Evolutionary conservation across 53 echinoderm and acorn worm genomes (phyloP).

Genomic region (Crossaster papposus): DNA sequence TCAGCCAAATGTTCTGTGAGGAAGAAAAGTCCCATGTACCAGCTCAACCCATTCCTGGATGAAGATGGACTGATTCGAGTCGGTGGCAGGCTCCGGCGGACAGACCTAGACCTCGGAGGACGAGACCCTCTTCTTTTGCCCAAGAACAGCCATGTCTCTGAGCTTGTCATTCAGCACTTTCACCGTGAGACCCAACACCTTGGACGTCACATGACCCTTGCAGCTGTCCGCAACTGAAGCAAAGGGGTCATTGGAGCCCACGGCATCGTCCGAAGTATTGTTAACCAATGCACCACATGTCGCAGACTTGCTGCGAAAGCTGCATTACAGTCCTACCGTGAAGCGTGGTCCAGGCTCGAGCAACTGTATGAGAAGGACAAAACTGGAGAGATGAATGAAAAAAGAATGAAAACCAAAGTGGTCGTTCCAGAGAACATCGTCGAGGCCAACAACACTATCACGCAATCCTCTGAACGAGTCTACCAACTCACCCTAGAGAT

Average conservation of each 20-base stretch:
- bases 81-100: slow-evolving; percentile 50
- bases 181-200: neutral
- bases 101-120: slow-evolving; percentile 50
- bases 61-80: slow-evolving; percentile 53
- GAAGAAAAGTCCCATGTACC: slow-evolving; percentile 2
- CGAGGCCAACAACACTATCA: no score
- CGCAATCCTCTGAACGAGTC: no score
- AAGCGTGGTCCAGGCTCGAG: no score
- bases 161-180: neutral
- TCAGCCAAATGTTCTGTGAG: neutral
- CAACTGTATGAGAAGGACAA: no score
- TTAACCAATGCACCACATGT: slow-evolving; percentile 17
- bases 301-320: no score
- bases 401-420: no score
- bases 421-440: no score
- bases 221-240: neutral
- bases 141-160: slow-evolving; percentile 47
- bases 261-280: neutral
- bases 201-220: no score
- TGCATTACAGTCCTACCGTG: no score
- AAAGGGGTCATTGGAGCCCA: slow-evolving; percentile 22
- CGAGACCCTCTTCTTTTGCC: slow-evolving; percentile 60
- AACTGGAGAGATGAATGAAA: no score
- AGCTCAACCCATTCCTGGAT: slow-evolving; percentile 56
- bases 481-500: no score